phyloP scores from a whole-genome alignment of 2,888 invertebrate species.

The Parasteatoda lunata region DNA sequence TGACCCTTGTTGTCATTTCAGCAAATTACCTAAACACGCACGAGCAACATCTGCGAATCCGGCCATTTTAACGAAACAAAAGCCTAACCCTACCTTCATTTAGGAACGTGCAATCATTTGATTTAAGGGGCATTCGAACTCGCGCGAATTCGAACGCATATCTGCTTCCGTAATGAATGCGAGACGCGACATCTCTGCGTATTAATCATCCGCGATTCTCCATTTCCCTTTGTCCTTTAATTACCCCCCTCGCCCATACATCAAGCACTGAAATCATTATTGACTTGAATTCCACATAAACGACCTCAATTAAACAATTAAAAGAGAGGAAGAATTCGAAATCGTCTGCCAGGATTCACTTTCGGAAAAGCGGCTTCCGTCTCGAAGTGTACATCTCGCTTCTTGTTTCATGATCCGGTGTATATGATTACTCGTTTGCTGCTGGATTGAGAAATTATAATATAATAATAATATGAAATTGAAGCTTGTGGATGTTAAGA shows the following conservation, averaged over 20 bases:
- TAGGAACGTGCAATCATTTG: slow-evolving; percentile 11
- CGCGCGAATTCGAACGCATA: slow-evolving; percentile 15
- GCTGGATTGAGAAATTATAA: too few species aligned
- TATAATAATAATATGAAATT: too few species aligned
- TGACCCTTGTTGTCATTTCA: not conserved
- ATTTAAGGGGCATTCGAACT: slow-evolving; percentile 32
- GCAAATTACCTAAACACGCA: not conserved
- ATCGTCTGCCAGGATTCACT: not conserved
- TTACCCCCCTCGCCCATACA: slow-evolving; percentile 44
- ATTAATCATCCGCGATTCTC: slow-evolving; percentile 39
- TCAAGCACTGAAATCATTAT: slow-evolving; percentile 48
- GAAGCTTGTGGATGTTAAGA: too few species aligned
- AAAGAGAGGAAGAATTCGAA: slow-evolving; percentile 19
- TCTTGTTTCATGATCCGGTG: not conserved
- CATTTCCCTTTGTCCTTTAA: slow-evolving; percentile 38
- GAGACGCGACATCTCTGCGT: slow-evolving; percentile 27
- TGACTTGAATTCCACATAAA: slow-evolving; percentile 57
- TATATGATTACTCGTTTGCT: not conserved
- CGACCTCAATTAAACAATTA: slow-evolving; percentile 62
- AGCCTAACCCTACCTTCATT: not conserved
- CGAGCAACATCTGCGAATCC: not conserved
- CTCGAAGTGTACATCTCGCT: not conserved
- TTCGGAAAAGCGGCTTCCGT: slow-evolving; percentile 1
- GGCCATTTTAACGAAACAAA: not conserved
- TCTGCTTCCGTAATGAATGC: slow-evolving; percentile 38